Conservation (phyloP, 1,140 invertebrate genomes). For the Brachionus plicatilis region DNA sequence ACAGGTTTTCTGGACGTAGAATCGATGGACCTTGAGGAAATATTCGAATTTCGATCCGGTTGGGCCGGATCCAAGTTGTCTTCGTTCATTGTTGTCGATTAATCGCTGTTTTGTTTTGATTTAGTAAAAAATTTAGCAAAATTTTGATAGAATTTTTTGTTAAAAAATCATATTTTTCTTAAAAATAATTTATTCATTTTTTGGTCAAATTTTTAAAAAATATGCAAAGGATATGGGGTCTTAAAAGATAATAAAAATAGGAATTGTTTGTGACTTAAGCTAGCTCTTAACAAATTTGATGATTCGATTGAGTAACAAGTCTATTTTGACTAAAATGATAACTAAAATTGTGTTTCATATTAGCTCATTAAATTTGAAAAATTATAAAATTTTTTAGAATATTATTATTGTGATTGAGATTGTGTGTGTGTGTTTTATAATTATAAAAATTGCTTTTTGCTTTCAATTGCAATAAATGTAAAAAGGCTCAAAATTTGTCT, state of each 20-base stretch:
- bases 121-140: neutral
- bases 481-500: slow-evolving; percentile 14
- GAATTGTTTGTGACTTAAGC: neutral
- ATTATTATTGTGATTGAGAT: slow-evolving; percentile 8
- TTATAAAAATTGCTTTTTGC: neutral
- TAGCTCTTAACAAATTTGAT: neutral
- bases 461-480: neutral
- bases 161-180: neutral
- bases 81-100: neutral
- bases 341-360: neutral
- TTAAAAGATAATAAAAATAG: neutral
- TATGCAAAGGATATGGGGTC: neutral
- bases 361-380: slow-evolving; percentile 4
- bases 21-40: neutral
- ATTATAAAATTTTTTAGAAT: slow-evolving; percentile 3
- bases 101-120: neutral
- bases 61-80: neutral
- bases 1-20: neutral
- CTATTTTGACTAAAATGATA: neutral
- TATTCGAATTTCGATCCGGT: neutral
- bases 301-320: neutral
- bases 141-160: neutral
- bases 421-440: neutral
- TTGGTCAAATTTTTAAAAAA: neutral
- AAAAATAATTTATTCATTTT: neutral